Percentiles rank a stretch among this genome's conserved stretches.
These are phyloP conservation scores for Drosophila yooni DNA, from an alignment of 2,888 invertebrate species.

Conservation along the genomic window DNA sequence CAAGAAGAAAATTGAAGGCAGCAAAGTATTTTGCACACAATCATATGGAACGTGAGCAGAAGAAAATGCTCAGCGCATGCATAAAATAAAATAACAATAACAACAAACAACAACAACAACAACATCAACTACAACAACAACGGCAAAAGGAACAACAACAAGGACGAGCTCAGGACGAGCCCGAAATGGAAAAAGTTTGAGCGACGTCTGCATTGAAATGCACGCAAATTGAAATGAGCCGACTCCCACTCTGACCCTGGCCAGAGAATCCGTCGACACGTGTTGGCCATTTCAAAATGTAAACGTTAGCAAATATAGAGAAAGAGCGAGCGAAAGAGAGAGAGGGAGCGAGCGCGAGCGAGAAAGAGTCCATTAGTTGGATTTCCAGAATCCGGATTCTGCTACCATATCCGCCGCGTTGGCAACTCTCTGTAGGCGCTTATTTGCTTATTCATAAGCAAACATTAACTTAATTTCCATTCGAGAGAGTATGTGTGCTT, in stretches of 20 bases:
- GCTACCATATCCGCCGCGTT: constrained; percentile 35
- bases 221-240: constrained; percentile 75
- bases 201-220: constrained; percentile 72
- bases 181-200: constrained; percentile 74
- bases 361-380: constrained; percentile 64
- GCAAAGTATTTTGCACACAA: constrained; percentile 77
- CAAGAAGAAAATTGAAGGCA: constrained; percentile 20
- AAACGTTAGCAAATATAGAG: constrained; percentile 52
- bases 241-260: constrained; percentile 13
- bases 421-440: constrained; percentile 67
- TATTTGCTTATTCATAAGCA: constrained; percentile 84
- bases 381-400: constrained; percentile 32
- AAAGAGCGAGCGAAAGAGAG: background rate
- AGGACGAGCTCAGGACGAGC: constrained; percentile 28
- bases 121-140: background rate
- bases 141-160: constrained; percentile 9
- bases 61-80: constrained; percentile 52
- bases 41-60: constrained; percentile 71
- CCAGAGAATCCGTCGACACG: constrained; percentile 60
- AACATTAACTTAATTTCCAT: constrained; percentile 84
- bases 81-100: constrained; percentile 52
- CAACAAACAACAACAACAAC: constrained; percentile 19
- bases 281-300: constrained; percentile 81
- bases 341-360: background rate
- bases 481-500: constrained; percentile 18